Conservation (phyloP, 2,888 invertebrate species). For the Pollenia labialis region DNA sequence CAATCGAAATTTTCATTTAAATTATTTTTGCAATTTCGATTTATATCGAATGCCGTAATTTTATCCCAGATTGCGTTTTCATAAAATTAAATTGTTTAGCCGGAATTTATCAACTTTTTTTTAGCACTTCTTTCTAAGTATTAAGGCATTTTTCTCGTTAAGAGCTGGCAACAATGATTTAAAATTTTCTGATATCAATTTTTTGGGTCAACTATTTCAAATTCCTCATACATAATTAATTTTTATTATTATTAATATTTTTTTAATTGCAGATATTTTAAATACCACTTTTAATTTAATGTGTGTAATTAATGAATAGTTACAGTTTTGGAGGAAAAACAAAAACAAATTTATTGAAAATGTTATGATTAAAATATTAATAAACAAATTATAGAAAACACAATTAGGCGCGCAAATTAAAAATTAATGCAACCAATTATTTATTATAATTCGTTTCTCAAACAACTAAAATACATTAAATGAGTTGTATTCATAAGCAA, state of each 20-base stretch:
- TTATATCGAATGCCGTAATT: no score
- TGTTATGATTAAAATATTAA: slow-evolving; percentile 59
- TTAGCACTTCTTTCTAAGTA: no score
- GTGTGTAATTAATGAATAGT: not conserved
- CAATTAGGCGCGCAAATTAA: slow-evolving; percentile 74
- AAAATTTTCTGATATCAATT: not conserved
- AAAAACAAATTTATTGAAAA: not conserved
- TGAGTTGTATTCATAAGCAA: slow-evolving; percentile 27
- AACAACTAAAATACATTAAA: slow-evolving; percentile 62
- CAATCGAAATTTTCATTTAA: no score
- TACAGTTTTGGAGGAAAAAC: not conserved
- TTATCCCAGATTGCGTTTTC: no score
- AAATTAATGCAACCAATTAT: slow-evolving; percentile 70
- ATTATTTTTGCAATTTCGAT: no score
- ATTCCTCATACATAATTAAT: not conserved
- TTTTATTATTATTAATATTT: no score
- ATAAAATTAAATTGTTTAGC: no score
- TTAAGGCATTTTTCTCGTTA: no score
- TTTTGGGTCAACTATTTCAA: not conserved
- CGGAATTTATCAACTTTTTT: no score
- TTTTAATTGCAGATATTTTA: no score
- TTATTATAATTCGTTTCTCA: slow-evolving; percentile 46
- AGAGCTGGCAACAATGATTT: no score
- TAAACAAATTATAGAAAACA: slow-evolving; percentile 49
- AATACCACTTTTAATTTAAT: no score